Percentiles rank a stretch among this genome's conserved stretches.
These are phyloP conservation scores for Miichthys miiuy DNA, from an alignment of 2,797 vertebrate species.

Conservation along the genomic window DNA sequence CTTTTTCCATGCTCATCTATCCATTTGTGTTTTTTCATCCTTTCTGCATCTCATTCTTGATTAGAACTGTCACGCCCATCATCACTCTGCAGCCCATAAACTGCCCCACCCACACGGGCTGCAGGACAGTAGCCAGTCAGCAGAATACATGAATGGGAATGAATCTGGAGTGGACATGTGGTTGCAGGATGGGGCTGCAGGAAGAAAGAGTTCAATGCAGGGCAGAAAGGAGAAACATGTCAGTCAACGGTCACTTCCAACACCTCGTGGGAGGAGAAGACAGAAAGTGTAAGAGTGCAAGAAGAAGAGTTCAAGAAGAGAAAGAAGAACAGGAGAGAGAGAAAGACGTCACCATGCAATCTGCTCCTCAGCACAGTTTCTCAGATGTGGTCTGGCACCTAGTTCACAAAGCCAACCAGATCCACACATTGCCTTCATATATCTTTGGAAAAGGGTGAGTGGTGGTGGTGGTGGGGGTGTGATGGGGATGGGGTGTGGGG, in stretches of 20 bases:
- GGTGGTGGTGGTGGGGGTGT: slow-evolving; percentile 53
- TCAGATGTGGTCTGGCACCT: slow-evolving; percentile 94
- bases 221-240: slow-evolving; percentile 42
- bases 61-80: slow-evolving; percentile 60
- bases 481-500: slow-evolving; percentile 27
- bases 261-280: slow-evolving; percentile 28
- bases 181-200: slow-evolving; percentile 14
- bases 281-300: slow-evolving; percentile 37
- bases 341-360: slow-evolving; percentile 81
- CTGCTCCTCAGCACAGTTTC: slow-evolving; percentile 86
- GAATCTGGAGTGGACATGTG: slow-evolving; percentile 50
- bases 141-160: slow-evolving; percentile 59
- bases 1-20: slow-evolving; percentile 66
- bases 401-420: slow-evolving; percentile 90
- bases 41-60: slow-evolving; percentile 48
- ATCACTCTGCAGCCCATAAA: slow-evolving; percentile 37
- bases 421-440: slow-evolving; percentile 87
- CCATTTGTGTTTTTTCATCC: slow-evolving; percentile 14
- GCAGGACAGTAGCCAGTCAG: slow-evolving; percentile 61
- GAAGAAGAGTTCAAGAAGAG: slow-evolving; percentile 57
- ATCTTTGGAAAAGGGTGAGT: slow-evolving; percentile 75
- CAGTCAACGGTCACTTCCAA: slow-evolving; percentile 58
- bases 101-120: slow-evolving; percentile 43
- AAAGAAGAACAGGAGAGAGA: slow-evolving; percentile 62
- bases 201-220: not conserved